Base-by-base conservation (phyloP, 2,113 vertebrate genomes). In the Eira barbara region DNA sequence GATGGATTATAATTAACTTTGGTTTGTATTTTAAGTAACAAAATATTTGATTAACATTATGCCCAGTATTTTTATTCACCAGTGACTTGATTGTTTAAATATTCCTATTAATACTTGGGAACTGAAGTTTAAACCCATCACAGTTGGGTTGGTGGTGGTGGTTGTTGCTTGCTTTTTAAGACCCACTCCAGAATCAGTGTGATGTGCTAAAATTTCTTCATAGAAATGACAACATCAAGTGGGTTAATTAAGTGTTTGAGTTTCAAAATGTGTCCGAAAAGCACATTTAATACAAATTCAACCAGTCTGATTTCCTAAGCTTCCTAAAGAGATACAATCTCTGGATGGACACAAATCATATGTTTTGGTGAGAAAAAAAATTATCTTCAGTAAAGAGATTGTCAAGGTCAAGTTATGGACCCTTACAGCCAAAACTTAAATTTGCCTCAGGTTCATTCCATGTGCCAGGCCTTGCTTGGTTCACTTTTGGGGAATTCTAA, bases 401-500 rank as follows among this genome's bases (percentile, higher is more conserved):
- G 71, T 80, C 94, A 97, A 47, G n/a, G 92, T 82, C 45, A 69
- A 65, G 34, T 55, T 67, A 49, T 25, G 34, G 17, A 85, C 52
- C 39, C 31, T 71, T 79, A 52, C 39, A 69, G 65, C 82, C 59
- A 92, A 49, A 89, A 13, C 13, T 86, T 49, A 69, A 61, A 27
- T 92, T 61, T 93, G 47, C n/a, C 42, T 92, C 29, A 42, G 34
- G 18, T 89, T 91, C 47, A 49, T 49, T 82, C 71, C 25, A 1
- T 73, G 29, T 89, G 34, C 71, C 57, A 88, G 20, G 8, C 36
- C 71, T 20, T 29, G 10, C 45, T 96, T 59, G 23, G 15, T 73
- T 97, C 71, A 55, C n/a, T 89, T 91, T 39, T 71, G 42, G 34
- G 55, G 92, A 95, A 97, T 93, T 86, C 79, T 89, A 76, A 39